Evolutionary conservation across 2,113 vertebrate genomes (phyloP), one percentile per base, ranked within the genome.

Genomic region (Tinamus guttatus): DNA sequence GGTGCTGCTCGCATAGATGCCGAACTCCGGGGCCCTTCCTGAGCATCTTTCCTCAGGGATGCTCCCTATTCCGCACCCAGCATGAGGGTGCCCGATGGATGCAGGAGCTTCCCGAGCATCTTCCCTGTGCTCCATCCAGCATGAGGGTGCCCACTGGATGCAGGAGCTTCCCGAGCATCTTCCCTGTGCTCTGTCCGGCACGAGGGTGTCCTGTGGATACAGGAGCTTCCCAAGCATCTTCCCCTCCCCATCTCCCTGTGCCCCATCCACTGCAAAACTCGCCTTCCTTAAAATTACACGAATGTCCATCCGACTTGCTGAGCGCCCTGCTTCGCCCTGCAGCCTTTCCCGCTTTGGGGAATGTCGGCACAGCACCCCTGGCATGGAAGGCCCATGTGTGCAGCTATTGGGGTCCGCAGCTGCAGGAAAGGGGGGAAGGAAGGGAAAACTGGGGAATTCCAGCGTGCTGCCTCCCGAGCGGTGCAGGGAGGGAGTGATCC

Each of bases 391-490:
- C 58, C 38, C 27, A 4, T 38, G 34, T 8, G 18, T 73, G 49
- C 83, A 71, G 17, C 83, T 73, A 40, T 11, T 20, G 1, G 2
- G 24, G 8, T 47, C 30, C 65, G 41, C 24, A 51, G 30, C 65
- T 43, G 7, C 1, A 3, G 49, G 32, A 41, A 62, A 51, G 34
- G 0, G 0, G 6, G 36, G 51, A 49, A n/a, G 34, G 87, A 25
- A 83, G 69, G n/a, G 13, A 79, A 69, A 38, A 36, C 18, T 2
- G 18, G 11, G 56, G 38, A 49, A 8, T 1, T 0, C 34, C 19
- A 40, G 21, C 28, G 54, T 14, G 12, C 34, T 51, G 19, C 52
- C 17, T 74, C 20, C n/a, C 0, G 0, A 13, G 0, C 2, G 49
- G 16, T 0, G 4, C 18, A 45, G 54, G 41, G 45, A 43, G 13